phyloP scores from a whole-genome alignment of 2,113 vertebrate species.

The Sinosuthora webbiana region DNA sequence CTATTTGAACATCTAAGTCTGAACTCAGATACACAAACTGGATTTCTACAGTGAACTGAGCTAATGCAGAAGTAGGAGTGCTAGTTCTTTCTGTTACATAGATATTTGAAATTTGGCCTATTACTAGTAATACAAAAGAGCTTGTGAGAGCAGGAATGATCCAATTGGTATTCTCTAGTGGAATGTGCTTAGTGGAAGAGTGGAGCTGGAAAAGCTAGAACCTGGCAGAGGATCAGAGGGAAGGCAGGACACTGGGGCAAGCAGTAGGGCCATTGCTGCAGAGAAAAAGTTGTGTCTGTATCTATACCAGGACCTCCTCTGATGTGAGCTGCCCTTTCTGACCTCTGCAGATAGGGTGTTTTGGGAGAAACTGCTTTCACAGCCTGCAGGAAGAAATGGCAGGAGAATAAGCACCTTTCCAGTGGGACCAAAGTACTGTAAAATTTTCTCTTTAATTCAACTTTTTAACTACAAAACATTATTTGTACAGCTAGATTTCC shows the following conservation, averaged over 20 bases:
- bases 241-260: not conserved
- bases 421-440: not conserved
- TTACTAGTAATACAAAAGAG: not conserved
- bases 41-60: not conserved
- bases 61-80: not conserved
- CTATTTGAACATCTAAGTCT: not conserved
- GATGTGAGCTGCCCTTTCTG: not conserved
- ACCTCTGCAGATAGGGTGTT: not conserved
- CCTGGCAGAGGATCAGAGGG: constrained; percentile 17
- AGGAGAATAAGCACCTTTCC: not conserved
- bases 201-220: not conserved
- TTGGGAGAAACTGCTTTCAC: not conserved
- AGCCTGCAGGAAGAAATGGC: not conserved
- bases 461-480: not conserved
- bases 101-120: not conserved
- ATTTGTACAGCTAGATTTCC: not conserved
- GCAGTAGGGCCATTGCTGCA: not conserved
- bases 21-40: not conserved
- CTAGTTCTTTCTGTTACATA: not conserved
- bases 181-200: not conserved
- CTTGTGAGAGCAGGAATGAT: not conserved
- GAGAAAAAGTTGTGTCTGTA: not conserved
- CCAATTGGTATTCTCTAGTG: not conserved
- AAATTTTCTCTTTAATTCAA: not conserved
- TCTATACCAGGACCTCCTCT: not conserved